Base-by-base conservation (phyloP, 1,140 invertebrate species). In the Drosophila pseudoananassae region DNA sequence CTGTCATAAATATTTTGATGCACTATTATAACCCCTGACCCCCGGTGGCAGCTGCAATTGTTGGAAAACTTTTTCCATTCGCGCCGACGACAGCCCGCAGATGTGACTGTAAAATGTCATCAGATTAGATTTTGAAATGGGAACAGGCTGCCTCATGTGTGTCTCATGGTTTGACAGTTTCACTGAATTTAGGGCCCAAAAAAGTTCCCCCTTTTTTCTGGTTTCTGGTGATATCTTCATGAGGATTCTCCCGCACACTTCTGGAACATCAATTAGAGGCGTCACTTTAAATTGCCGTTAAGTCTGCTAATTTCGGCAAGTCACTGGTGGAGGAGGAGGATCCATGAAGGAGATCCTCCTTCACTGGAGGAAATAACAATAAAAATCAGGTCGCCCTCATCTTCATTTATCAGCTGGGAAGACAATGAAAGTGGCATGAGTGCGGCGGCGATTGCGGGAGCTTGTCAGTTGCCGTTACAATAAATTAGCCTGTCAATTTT, bases 391-490 rank as follows among this genome's bases (percentile, higher is more conserved):
- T 84, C 80, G 80, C 55, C 54, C 54, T 70, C 75, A 78, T 68
- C 74, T 74, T 70, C 69, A 83, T 84, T 83, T 84, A 83, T 83
- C 76, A 83, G 76, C 17, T 20, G 14, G 40, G 25, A 45, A 45
- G 72, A 83, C 74, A 69, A 78, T 81, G 78, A 82, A 78, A 85
- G 81, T 84, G 80, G 46, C 53, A 49, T 68, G 61, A 45, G 45
- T 68, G 17, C 15, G 27, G 33, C 40, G 20, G 31, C 40, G 47
- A 57, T 65, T 69, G 57, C 33, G 36, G 72, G 54, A 57, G 55
- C 63, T 52, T 78, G 81, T 85, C 81, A 85, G 81, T 82, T 85
- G 81, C 81, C 81, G 81, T 85, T 85, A 85, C 82, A 85, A 85
- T 85, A 85, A 87, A 85, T 85, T 78, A 87, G 83, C 78, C 65